These are phyloP conservation scores for Allygus modestus DNA, from an alignment of 2,888 invertebrate genomes.

Conservation along the genomic window DNA sequence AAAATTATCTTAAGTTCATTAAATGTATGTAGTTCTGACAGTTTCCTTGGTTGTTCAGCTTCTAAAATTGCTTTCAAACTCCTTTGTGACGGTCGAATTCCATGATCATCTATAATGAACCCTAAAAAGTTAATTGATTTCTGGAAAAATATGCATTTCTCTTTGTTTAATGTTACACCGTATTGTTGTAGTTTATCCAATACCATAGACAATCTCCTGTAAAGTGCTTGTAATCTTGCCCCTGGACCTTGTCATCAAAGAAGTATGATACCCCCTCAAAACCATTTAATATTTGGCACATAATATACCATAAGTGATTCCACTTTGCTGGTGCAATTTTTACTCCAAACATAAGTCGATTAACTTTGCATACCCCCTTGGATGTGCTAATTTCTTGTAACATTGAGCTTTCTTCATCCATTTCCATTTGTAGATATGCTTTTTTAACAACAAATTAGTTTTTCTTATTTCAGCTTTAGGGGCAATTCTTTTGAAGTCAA, in stretches of 20 bases:
- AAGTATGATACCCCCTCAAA: not conserved
- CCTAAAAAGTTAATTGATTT: too few relatives aligned
- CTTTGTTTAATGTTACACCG: too few relatives aligned
- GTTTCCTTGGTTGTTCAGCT: too few relatives aligned
- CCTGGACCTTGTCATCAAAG: not conserved
- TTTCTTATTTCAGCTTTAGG: not conserved
- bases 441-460: not conserved
- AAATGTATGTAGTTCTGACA: too few relatives aligned
- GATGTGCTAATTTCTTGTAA: not conserved
- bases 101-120: too few relatives aligned
- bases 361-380: not conserved
- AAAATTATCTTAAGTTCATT: too few relatives aligned
- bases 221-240: not conserved
- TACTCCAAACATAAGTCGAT: too few relatives aligned
- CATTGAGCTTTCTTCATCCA: too few relatives aligned
- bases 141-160: too few relatives aligned
- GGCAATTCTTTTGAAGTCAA: too few relatives aligned
- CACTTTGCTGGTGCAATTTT: not conserved
- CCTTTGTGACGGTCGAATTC: too few relatives aligned
- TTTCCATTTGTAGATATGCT: not conserved
- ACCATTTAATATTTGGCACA: not conserved
- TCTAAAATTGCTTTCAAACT: too few relatives aligned
- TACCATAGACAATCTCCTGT: not conserved
- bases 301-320: not conserved
- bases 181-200: not conserved